phyloP scores from a whole-genome alignment of 2,113 vertebrate genomes.

The Ochotona curzoniae region DNA sequence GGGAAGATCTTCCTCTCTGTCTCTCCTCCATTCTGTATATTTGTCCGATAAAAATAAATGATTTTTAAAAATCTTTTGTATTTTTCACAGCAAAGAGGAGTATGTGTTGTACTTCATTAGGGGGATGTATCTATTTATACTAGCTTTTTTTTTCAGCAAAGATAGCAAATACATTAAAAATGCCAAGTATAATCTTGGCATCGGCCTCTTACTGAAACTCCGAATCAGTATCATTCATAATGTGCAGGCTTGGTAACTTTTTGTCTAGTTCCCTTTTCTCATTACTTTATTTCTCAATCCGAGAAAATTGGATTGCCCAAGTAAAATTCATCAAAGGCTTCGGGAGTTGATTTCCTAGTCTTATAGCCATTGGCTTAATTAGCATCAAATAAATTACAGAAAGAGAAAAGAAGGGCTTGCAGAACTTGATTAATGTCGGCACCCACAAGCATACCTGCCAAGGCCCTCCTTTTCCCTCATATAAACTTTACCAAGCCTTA shows the following conservation, averaged over 20 bases:
- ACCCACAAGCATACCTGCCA: background rate
- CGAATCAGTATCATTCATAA: constrained; percentile 65
- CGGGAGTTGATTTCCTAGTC: constrained; percentile 31
- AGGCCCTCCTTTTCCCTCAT: background rate
- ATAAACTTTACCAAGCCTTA: constrained; percentile 15
- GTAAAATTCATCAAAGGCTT: constrained; percentile 66
- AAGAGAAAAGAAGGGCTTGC: background rate
- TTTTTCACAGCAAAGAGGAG: constrained; percentile 41
- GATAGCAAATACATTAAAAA: constrained; percentile 71
- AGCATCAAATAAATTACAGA: constrained; percentile 20
- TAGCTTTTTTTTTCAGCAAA: constrained; percentile 48
- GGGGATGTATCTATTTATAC: constrained; percentile 57
- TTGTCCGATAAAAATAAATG: no score
- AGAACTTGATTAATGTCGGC: background rate
- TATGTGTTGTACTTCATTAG: constrained; percentile 46
- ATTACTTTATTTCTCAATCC: constrained; percentile 70
- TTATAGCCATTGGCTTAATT: constrained; percentile 30
- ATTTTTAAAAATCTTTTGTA: background rate
- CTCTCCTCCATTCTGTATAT: no score
- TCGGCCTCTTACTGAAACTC: constrained; percentile 59
- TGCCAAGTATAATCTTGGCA: constrained; percentile 48
- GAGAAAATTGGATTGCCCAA: constrained; percentile 62
- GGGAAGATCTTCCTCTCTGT: no score
- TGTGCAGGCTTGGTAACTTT: constrained; percentile 57
- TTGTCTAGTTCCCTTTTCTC: constrained; percentile 58